Percentiles rank a stretch among this genome's conserved stretches.
These are phyloP conservation scores for Macquaria ambigua DNA, from an alignment of 2,113 vertebrate genomes.

Conservation along the genomic window DNA sequence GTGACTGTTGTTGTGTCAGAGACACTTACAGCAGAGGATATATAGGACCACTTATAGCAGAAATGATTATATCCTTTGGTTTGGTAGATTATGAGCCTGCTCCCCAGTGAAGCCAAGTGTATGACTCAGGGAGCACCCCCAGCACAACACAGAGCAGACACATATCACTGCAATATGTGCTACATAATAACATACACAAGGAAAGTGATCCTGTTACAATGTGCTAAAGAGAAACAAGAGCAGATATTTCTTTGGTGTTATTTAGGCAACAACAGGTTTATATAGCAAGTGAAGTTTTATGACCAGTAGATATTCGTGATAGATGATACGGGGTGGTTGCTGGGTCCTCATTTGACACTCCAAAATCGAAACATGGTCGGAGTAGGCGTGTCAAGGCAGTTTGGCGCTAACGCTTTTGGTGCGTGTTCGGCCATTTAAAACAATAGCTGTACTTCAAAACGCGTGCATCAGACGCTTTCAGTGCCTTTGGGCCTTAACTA, in stretches of 20 bases:
- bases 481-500: not conserved
- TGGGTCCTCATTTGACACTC: no score
- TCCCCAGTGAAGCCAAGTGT: not conserved
- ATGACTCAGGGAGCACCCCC: not conserved
- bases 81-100: not conserved
- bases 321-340: no score
- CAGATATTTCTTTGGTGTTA: not conserved
- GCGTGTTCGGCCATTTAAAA: no score
- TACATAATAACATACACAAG: not conserved
- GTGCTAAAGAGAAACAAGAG: not conserved
- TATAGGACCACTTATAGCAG: constrained; percentile 14
- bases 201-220: not conserved
- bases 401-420: no score
- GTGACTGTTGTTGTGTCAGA: constrained; percentile 38
- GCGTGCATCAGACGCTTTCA: no score
- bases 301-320: no score
- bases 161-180: constrained; percentile 9
- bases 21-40: constrained; percentile 13
- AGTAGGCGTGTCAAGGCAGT: no score
- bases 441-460: no score
- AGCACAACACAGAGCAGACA: constrained; percentile 5
- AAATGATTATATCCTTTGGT: constrained; percentile 11
- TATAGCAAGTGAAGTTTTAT: no score
- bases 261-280: no score
- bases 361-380: no score